phyloP scores from a whole-genome alignment of 1,140 invertebrate species.

The Pararge aegeria region DNA sequence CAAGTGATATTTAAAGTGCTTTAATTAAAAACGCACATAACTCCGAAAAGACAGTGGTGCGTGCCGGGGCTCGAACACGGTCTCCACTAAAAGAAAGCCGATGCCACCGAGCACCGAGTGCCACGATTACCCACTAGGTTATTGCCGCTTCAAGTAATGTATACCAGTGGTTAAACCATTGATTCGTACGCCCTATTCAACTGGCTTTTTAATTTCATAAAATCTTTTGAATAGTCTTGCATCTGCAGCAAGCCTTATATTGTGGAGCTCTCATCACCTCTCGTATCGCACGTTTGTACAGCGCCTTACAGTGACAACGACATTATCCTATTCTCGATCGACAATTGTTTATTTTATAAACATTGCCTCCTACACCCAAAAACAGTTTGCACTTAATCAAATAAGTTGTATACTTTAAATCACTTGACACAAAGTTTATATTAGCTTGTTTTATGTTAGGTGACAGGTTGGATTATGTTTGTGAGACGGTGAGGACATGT shows the following conservation, averaged over 20 bases:
- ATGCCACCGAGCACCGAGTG: too few species aligned
- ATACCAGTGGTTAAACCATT: too few species aligned
- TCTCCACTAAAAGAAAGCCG: too few species aligned
- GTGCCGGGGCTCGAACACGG: too few species aligned
- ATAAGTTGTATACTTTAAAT: neutral
- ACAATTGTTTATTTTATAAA: conserved; percentile 64
- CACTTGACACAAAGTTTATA: conserved; percentile 5
- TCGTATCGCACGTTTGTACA: conserved; percentile 40
- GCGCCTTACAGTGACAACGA: conserved; percentile 54
- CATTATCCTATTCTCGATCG: conserved; percentile 61
- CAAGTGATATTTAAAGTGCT: too few species aligned
- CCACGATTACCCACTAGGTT: too few species aligned
- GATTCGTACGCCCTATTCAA: too few species aligned
- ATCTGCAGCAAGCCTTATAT: conserved; percentile 6
- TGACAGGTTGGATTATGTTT: conserved; percentile 15
- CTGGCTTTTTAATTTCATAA: too few species aligned
- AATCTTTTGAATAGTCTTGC: neutral
- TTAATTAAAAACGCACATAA: too few species aligned
- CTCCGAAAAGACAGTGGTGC: too few species aligned
- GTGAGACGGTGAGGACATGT: conserved; percentile 38
- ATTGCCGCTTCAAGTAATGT: too few species aligned
- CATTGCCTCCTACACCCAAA: conserved; percentile 40
- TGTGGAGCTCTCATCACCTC: conserved; percentile 6
- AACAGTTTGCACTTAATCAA: neutral
- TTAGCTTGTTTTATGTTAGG: conserved; percentile 17